phyloP scores from a whole-genome alignment of 2,888 invertebrate genomes.

The Amiota minor region DNA sequence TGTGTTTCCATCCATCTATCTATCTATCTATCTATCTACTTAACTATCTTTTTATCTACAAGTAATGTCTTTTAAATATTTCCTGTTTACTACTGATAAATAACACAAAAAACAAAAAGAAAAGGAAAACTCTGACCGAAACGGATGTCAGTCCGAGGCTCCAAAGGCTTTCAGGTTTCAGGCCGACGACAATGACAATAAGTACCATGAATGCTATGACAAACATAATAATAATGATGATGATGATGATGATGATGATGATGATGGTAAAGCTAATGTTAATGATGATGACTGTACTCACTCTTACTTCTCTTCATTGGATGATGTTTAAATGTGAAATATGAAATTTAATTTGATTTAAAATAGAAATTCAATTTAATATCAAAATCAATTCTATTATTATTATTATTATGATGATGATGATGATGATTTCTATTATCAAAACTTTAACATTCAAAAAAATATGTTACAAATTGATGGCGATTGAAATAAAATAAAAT shows the following conservation, averaged over 20 bases:
- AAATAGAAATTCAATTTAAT: no score
- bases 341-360: no score
- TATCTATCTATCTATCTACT: neutral
- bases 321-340: no score
- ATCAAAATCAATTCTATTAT: no score
- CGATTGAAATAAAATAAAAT: conserved; percentile 20
- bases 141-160: neutral
- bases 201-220: no score
- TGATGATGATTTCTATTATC: no score
- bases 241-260: conserved; percentile 28
- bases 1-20: neutral
- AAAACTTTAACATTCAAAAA: conserved; percentile 18
- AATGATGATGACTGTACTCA: conserved; percentile 33
- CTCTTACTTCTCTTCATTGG: no score
- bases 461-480: conserved; percentile 41
- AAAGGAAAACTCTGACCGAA: neutral
- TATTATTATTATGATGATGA: no score
- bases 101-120: neutral
- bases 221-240: conserved; percentile 41
- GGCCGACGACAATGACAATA: neutral
- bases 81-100: conserved; percentile 15
- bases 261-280: conserved; percentile 25
- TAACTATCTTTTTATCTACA: neutral
- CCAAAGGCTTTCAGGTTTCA: neutral
- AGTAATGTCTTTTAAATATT: neutral